A percentile compares a stretch with the other conserved stretches of the same genome.
Conservation (phyloP, 2,888 invertebrate genomes). For the Malthinus seriepunctatus region DNA sequence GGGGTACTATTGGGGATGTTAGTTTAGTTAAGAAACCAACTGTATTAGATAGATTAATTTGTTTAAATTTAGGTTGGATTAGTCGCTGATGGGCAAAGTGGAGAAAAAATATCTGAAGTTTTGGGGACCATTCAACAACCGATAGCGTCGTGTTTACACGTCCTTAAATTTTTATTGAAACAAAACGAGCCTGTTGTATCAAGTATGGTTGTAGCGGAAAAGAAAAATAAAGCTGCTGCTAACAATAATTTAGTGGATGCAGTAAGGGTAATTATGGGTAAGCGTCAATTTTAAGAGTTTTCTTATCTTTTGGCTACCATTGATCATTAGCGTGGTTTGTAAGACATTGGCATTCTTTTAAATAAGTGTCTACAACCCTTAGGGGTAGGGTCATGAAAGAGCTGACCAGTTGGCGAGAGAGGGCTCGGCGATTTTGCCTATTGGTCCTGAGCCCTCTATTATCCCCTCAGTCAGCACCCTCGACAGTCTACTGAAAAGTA, state of each 20-base stretch:
- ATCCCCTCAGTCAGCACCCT: too few species aligned
- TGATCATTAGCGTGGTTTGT: too few species aligned
- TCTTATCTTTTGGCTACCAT: too few species aligned
- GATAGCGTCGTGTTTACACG: slow-evolving; percentile 65
- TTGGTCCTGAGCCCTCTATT: too few species aligned
- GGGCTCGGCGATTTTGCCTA: too few species aligned
- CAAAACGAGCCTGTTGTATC: slow-evolving; percentile 70
- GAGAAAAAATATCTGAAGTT: slow-evolving; percentile 44
- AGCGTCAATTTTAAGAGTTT: too few species aligned
- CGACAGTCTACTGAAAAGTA: too few species aligned
- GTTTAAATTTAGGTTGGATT: slow-evolving; percentile 59
- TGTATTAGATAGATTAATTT: not conserved
- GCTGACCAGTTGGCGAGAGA: too few species aligned
- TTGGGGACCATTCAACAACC: slow-evolving; percentile 70
- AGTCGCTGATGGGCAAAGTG: slow-evolving; percentile 57
- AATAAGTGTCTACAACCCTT: too few species aligned
- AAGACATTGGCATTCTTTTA: too few species aligned
- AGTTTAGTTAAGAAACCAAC: slow-evolving; percentile 55
- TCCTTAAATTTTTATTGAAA: slow-evolving; percentile 71
- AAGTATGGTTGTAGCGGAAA: slow-evolving; percentile 85
- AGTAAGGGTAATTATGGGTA: slow-evolving; percentile 62
- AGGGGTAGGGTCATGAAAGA: too few species aligned
- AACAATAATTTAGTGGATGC: slow-evolving; percentile 72
- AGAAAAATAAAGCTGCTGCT: slow-evolving; percentile 59
- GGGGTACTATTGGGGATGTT: slow-evolving; percentile 35